Evolutionary conservation across 2,888 invertebrate genomes (phyloP), one percentile per base, ranked within the genome.

Genomic region (Lampropteryx suffumata): DNA sequence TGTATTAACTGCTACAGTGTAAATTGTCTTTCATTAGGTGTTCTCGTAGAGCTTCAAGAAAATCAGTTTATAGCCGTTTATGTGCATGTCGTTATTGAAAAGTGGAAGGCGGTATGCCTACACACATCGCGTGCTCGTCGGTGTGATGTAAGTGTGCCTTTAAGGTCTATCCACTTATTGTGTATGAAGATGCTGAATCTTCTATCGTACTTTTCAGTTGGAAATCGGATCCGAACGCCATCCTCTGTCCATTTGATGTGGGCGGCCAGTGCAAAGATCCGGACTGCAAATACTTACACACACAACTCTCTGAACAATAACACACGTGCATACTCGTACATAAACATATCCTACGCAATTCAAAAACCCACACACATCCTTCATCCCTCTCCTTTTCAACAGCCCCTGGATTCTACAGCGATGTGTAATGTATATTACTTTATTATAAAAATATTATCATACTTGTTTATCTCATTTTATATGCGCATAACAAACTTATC

Each of bases 241-340:
- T 91, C 51, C 82, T 91, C 55, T 91, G 91, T 65, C 91, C 90
- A 34, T 91, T 84, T 74, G 90, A 90, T 63, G 83, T 91, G 33
- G 81, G 80, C 61, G 91, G 91, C 55, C 82, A 79, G 65, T 91
- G 91, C 88, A 89, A 87, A 73, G 91, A 91, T 63, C 59, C 83
- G 29, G 84, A 84, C 64, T 91, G 91, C 89, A 84, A 83, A 83
- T 89, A 83, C 76, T 77, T 88, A 48, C 91, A 91, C 62, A 85
- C 86, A 36, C 77, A 80, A 61, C 59, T 65, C 61, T 74, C 65
- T 32, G 59, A 72, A 53, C 79, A 79, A 68, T 85, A 77, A 87
- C 84, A 79, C 63, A 55, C 64, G 63, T 66, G 65, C 53, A 57
- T 57, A 64, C 66, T 64, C 64, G 57, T 53, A 64, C 59, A 60